Conservation (phyloP, 1,140 invertebrate species). For the Grapholita molesta region DNA sequence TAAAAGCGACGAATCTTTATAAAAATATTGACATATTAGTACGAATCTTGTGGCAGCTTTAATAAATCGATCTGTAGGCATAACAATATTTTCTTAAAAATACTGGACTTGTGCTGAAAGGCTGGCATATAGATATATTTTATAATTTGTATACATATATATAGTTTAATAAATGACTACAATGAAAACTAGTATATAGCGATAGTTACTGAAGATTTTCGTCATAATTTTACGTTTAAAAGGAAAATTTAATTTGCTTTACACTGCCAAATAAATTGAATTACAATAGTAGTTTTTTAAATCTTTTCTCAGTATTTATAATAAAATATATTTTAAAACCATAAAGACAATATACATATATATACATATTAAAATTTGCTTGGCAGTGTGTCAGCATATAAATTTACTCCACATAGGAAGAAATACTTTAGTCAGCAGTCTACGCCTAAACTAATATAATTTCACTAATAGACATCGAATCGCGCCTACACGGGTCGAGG, state of each 20-base stretch:
- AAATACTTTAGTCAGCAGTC: not conserved
- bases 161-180: not conserved
- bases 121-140: not conserved
- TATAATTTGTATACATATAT: not conserved
- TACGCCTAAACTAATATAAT: not conserved
- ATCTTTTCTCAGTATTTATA: too few species aligned
- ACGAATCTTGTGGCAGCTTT: not conserved
- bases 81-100: not conserved
- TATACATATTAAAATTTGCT: too few species aligned
- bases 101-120: constrained; percentile 13
- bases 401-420: not conserved
- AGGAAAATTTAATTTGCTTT: not conserved
- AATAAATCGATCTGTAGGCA: not conserved
- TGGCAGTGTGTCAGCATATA: not conserved
- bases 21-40: not conserved
- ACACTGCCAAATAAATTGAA: not conserved
- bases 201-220: not conserved
- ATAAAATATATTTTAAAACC: too few species aligned
- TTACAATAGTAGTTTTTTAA: too few species aligned
- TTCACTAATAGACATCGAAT: not conserved
- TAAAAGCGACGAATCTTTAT: not conserved
- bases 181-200: not conserved
- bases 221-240: not conserved
- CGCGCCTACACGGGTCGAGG: not conserved
- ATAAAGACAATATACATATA: too few species aligned